Evolutionary conservation across 2,888 invertebrate genomes (phyloP).

Genomic region (Gortyna flavago): DNA sequence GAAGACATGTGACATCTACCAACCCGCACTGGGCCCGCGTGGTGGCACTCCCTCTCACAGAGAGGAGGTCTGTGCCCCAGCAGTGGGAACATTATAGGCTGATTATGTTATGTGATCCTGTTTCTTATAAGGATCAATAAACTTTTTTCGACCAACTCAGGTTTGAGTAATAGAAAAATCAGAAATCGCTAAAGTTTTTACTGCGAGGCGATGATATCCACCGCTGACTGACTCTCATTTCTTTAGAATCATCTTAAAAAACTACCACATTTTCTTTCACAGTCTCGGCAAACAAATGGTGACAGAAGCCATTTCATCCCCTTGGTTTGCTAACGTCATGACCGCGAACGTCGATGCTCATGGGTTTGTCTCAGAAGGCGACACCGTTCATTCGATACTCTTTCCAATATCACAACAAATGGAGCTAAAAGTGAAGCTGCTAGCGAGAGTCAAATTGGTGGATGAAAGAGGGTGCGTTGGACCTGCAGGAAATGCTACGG

Average conservation of each 20-base stretch:
- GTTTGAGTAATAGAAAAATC: too few species aligned
- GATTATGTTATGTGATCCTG: too few species aligned
- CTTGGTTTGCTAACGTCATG: slow-evolving; percentile 82
- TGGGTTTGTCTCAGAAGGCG: slow-evolving; percentile 76
- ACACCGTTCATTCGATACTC: slow-evolving; percentile 72
- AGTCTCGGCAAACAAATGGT: slow-evolving; percentile 86
- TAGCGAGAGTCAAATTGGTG: slow-evolving; percentile 81
- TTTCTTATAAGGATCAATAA: too few species aligned
- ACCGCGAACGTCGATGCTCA: slow-evolving; percentile 72
- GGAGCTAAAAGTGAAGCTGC: slow-evolving; percentile 71
- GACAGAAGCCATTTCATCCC: slow-evolving; percentile 80
- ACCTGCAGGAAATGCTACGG: slow-evolving; percentile 82
- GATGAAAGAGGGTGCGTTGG: slow-evolving; percentile 84
- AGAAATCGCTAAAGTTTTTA: too few species aligned
- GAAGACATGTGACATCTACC: too few species aligned
- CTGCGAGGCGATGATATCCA: not conserved
- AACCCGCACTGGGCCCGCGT: too few species aligned
- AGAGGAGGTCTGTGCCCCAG: too few species aligned
- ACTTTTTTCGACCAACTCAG: too few species aligned
- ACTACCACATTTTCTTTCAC: slow-evolving; percentile 47
- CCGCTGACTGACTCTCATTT: not conserved
- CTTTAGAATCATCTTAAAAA: slow-evolving; percentile 1
- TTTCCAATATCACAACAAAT: slow-evolving; percentile 61
- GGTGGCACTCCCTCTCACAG: too few species aligned
- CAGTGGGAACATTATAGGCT: too few species aligned